phyloP scores from a whole-genome alignment of 1,140 invertebrate genomes.

The Zaprionus nigranus region DNA sequence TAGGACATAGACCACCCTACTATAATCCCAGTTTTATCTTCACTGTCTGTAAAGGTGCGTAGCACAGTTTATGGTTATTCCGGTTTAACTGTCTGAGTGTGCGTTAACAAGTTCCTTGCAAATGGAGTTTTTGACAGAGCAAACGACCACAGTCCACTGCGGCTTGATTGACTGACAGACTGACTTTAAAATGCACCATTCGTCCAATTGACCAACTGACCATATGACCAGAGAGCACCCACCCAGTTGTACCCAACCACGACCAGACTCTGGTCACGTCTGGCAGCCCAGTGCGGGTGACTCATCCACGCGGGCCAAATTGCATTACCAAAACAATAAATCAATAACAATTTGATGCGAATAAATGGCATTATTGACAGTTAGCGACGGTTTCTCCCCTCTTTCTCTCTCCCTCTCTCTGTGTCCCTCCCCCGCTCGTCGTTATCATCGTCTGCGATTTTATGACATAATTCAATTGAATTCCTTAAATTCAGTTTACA shows the following conservation, averaged over 20 bases:
- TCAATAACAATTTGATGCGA: conserved; percentile 71
- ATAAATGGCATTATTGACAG: conserved; percentile 77
- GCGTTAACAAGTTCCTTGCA: conserved; percentile 13
- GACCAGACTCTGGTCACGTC: conserved; percentile 21
- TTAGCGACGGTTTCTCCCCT: conserved; percentile 8
- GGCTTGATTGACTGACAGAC: conserved; percentile 51
- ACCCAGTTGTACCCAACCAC: background rate
- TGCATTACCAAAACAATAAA: conserved; percentile 82
- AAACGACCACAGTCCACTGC: conserved; percentile 42
- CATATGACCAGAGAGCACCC: background rate
- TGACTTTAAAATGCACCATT: conserved; percentile 8
- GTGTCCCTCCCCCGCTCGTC: conserved; percentile 14
- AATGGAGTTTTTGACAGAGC: conserved; percentile 23
- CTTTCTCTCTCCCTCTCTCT: conserved; percentile 4
- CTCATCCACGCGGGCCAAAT: conserved; percentile 43
- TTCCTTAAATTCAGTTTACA: conserved; percentile 66
- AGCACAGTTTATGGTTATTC: conserved; percentile 46
- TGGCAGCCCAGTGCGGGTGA: background rate
- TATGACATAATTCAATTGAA: conserved; percentile 75
- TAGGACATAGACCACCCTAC: background rate
- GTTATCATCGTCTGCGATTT: conserved; percentile 46
- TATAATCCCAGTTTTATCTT: background rate
- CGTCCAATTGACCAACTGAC: conserved; percentile 7
- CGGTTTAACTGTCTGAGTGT: conserved; percentile 14
- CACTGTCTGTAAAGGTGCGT: conserved; percentile 7